A percentile compares a stretch with the other conserved stretches of the same genome.
These are phyloP conservation scores for Troides oblongomaculatus DNA, from an alignment of 2,888 invertebrate species.

Conservation along the genomic window DNA sequence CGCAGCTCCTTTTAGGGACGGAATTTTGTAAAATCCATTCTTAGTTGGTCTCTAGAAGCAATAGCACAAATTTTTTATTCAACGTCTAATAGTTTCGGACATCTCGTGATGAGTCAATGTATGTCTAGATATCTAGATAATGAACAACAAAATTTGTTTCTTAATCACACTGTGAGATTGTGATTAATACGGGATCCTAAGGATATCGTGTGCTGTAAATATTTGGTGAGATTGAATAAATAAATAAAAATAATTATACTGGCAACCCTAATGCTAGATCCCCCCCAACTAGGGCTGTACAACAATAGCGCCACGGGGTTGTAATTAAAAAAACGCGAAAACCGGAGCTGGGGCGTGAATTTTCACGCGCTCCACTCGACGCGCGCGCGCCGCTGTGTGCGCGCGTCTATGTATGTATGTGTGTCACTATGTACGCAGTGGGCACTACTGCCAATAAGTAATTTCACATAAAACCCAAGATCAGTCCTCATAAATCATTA, in stretches of 20 bases:
- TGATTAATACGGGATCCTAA: no score
- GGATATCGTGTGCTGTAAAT: no score
- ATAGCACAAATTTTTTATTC: no score
- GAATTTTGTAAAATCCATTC: no score
- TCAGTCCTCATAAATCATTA: not conserved
- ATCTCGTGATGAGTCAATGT: no score
- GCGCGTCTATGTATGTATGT: slow-evolving; percentile 23
- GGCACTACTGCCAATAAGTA: slow-evolving; percentile 10
- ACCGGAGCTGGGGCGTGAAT: slow-evolving; percentile 64
- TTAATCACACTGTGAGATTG: no score
- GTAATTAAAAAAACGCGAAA: slow-evolving; percentile 74
- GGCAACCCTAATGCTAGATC: slow-evolving; percentile 61
- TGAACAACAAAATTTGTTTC: no score
- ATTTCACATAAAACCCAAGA: not conserved
- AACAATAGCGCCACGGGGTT: slow-evolving; percentile 72
- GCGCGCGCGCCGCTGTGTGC: slow-evolving; percentile 31
- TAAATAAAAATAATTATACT: not conserved
- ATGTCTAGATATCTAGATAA: no score
- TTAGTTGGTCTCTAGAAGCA: no score
- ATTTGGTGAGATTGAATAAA: no score
- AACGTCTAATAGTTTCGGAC: no score
- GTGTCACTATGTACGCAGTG: slow-evolving; percentile 20
- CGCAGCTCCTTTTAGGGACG: no score
- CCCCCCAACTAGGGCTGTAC: slow-evolving; percentile 57
- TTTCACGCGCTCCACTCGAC: slow-evolving; percentile 69